Evolutionary conservation across 2,797 vertebrate genomes (phyloP).

Genomic region (Trichosurus vulpecula): DNA sequence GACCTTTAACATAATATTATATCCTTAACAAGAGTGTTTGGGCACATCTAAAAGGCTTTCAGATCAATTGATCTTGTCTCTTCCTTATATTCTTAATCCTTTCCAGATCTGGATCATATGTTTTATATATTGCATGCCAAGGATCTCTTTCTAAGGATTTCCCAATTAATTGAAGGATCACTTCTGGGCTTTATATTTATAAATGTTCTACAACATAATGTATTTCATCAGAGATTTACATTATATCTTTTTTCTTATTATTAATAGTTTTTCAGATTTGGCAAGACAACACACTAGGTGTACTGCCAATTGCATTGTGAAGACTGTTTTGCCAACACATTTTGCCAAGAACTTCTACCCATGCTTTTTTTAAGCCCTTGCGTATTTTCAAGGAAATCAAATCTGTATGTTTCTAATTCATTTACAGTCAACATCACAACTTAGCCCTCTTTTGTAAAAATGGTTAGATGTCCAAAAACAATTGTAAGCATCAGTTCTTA

Average conservation of each 20-base stretch:
- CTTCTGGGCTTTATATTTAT: background rate
- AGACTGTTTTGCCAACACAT: background rate
- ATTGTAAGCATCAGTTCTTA: background rate
- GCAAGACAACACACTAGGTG: background rate
- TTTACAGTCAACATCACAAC: slow-evolving; percentile 5
- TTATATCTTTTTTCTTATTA: background rate
- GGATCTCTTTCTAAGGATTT: background rate
- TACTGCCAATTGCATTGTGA: background rate
- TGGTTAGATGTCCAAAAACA: slow-evolving; percentile 7
- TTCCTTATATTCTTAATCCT: background rate
- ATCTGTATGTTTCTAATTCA: background rate
- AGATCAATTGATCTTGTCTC: background rate
- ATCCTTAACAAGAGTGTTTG: background rate
- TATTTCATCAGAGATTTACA: background rate
- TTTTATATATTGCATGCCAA: background rate
- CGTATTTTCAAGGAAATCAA: background rate
- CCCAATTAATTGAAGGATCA: background rate
- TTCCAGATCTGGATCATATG: background rate
- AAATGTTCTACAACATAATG: background rate
- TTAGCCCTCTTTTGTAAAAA: background rate
- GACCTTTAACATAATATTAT: background rate
- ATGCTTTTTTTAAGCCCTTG: background rate
- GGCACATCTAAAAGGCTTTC: background rate
- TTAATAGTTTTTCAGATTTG: background rate
- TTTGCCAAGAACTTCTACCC: slow-evolving; percentile 36